Evolutionary conservation across 2,888 invertebrate genomes (phyloP), one percentile per base, ranked within the genome.

Genomic region (Dichetophora obliterata): DNA sequence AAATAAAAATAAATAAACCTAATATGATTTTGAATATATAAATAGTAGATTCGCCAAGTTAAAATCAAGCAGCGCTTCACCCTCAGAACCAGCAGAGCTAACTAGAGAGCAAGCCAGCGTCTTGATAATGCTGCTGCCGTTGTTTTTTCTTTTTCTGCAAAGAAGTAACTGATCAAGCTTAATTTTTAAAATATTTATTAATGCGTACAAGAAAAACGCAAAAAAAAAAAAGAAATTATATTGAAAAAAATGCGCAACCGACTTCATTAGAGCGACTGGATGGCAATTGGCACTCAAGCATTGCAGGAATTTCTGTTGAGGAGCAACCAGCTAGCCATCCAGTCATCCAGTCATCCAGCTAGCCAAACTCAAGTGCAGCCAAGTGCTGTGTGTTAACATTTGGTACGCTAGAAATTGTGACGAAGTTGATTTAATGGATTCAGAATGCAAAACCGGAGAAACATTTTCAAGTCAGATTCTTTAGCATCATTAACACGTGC

Each of bases 191-290:
- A 63, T 74, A 65, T 63, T 74, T 74, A 74, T 74, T 74, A 74
- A 52, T 68, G 74, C 48, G 70, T 48, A 27, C 66, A 63, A 65
- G 43, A 77, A 70, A 57, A 63, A 48, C 37, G 66, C 50, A 48
- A 63, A 24, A 75, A 75, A 78, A 81, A 75, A 68, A 79, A 8
- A n/a, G 19, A 70, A 76, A 79, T 81, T 78, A 82, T 84, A 79
- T 82, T 82, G 82, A 81, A 80, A 84, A 84, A 83, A 77, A 83
- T 83, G 83, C 85, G 82, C 82, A 83, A 85, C 84, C 85, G 82
- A 37, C 72, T 71, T 70, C 72, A 76, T 71, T 76, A 74, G 78
- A 79, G 59, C 78, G 77, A 61, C 77, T 68, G 52, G n/a, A 16
- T 68, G 43, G 59, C 57, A 61, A 54, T 37, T 66, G 74, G 54